Percentiles rank a stretch among this genome's conserved stretches.
Conservation (phyloP, 2,888 invertebrate species). For the Napeogenes inachia region DNA sequence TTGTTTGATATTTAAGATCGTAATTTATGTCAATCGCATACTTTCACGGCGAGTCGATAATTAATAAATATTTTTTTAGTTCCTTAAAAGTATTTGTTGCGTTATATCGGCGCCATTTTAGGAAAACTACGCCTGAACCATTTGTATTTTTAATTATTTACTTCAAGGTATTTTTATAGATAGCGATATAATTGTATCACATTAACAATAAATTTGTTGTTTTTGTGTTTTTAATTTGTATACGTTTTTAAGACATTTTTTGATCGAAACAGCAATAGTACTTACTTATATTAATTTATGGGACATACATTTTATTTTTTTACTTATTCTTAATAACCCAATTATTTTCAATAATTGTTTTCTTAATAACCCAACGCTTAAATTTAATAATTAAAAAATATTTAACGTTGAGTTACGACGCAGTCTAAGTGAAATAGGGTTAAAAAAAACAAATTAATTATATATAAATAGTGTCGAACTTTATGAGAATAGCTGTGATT, state of each 20-base stretch:
- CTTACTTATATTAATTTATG: no score
- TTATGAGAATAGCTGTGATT: no score
- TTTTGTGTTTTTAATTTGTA: constrained; percentile 4
- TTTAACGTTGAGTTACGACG: no score
- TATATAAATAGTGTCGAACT: no score
- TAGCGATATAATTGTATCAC: constrained; percentile 17
- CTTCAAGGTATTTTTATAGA: constrained; percentile 14
- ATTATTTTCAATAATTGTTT: no score
- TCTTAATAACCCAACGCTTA: no score
- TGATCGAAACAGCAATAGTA: background rate
- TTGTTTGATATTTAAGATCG: constrained; percentile 4
- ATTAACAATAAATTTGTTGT: constrained; percentile 13
- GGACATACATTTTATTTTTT: no score
- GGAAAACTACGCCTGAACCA: constrained; percentile 6
- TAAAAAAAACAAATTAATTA: no score
- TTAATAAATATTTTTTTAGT: constrained; percentile 16
- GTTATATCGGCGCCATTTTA: constrained; percentile 11
- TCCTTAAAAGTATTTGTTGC: constrained; percentile 14
- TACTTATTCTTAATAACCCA: no score
- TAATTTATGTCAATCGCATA: constrained; percentile 13
- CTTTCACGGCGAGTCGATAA: background rate
- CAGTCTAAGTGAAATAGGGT: no score
- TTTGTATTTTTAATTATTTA: background rate
- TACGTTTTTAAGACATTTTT: constrained; percentile 1
- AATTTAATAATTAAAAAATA: no score